Percentiles rank a stretch among this genome's conserved stretches.
Evolutionary conservation across 2,888 invertebrate species (phyloP).

Genomic region (Nomada ferruginata): DNA sequence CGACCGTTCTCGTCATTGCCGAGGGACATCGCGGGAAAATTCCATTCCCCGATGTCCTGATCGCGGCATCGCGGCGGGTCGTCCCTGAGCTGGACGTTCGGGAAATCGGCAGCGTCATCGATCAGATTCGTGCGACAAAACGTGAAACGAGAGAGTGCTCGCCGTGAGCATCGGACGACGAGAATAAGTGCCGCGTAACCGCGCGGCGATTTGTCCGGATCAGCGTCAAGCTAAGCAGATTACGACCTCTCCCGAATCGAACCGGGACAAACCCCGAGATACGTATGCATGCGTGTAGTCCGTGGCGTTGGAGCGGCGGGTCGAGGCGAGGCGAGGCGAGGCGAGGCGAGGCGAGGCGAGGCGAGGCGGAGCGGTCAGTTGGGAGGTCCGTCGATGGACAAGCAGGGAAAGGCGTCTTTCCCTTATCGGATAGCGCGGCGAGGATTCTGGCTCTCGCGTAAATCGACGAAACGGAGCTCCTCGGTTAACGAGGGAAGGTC

Average conservation of each 20-base stretch:
- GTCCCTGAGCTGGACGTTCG: slow-evolving; percentile 23
- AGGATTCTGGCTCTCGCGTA: not conserved
- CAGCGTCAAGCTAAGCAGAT: slow-evolving; percentile 87
- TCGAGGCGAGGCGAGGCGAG: not conserved
- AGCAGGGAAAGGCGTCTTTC: slow-evolving; percentile 32
- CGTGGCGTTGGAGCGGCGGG: slow-evolving; percentile 56
- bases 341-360: not conserved
- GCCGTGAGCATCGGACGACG: slow-evolving; percentile 62
- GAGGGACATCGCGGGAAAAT: too few relatives aligned
- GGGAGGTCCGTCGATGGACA: slow-evolving; percentile 37
- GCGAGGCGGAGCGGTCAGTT: slow-evolving; percentile 6
- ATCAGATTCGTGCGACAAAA: slow-evolving; percentile 64
- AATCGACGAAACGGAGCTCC: not conserved
- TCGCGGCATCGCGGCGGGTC: slow-evolving; percentile 27
- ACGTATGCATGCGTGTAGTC: slow-evolving; percentile 4
- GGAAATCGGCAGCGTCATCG: slow-evolving; percentile 65
- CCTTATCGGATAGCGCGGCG: not conserved
- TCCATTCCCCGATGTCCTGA: not conserved
- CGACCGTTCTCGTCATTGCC: too few relatives aligned
- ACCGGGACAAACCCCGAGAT: slow-evolving; percentile 66
- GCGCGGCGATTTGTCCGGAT: slow-evolving; percentile 86
- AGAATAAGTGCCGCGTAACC: slow-evolving; percentile 82
- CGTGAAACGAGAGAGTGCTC: slow-evolving; percentile 15
- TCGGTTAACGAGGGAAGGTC: not conserved
- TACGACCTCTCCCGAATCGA: slow-evolving; percentile 81